Base-by-base conservation (phyloP, 2,888 invertebrate genomes). In the Mythimna loreyi region DNA sequence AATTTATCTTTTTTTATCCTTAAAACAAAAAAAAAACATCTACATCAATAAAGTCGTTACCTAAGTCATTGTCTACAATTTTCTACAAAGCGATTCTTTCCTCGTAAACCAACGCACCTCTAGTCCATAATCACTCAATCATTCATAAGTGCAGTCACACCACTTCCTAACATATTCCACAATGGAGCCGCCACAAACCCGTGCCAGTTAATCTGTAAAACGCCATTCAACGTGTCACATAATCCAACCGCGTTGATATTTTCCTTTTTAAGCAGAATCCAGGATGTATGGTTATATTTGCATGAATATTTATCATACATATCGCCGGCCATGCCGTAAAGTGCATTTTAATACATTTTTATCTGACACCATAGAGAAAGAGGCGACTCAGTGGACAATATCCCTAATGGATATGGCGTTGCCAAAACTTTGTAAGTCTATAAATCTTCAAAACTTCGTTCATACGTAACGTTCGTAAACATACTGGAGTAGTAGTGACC, bases 201-300 rank as follows among this genome's bases (percentile, higher is more conserved):
- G 72, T 23, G 65, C 64, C 55, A 80, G 55, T 76, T 79, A 82
- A 75, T 81, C 83, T 75, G 72, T 77, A 67, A 78, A 82, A 72
- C 70, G 75, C 64, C 61, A 79, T 75, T 73, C 57, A 59, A 71
- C 58, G 67, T 83, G 85, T 88, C 91, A 89, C 86, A 88, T 90
- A 93, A 93, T 92, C 93, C 88, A 86, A 71, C 77, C 92, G 92
- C 94, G 93, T 94, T 90, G 91, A 87, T 90, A 92, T 93, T 93
- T 94, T 93, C 94, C 94, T 93, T 92, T 92, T 93, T 95, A 91
- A 90, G 91, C 87, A 87, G 95, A 95, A 95, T 94, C 94, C 94
- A 95, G 95, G 95, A 96, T 95, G 95, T 91, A 79, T 83, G 89
- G 85, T 86, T 92, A 92, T 84, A 85, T 93, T 92, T 89, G 92